Base-by-base conservation (phyloP, 2,113 vertebrate species). In the Ophthalmolycus amberensis region DNA sequence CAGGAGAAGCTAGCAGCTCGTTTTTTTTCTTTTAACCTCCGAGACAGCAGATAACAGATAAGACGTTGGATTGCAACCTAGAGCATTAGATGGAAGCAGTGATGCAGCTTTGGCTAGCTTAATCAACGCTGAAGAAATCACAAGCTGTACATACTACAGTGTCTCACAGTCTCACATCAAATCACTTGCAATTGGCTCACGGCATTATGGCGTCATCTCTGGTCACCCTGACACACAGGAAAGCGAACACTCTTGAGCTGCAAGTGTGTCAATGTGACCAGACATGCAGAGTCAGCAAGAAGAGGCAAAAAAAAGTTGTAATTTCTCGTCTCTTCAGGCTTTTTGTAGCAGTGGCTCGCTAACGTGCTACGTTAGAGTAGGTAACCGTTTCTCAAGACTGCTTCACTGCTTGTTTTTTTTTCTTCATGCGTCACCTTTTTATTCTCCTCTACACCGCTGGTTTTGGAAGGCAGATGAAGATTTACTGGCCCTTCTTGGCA, bases 201-300 rank as follows among this genome's bases (percentile, higher is more conserved):
- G 20, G 50, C 50, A 50, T 50, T 22, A 3, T 22, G 48, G 18
- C 20, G 6, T 50, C 11, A 34, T 60, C 15, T 15, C 42, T 22
- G 48, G 46, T 62, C 70, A 52, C 15, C 22, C n/a, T 32, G n/a
- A 56, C n/a, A 68, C 65, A 68, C 69, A 11, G 10, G 10, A 56
- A 25, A n/a, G 6, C 7, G 2, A 18, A 22, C 48, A 11, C 52
- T 52, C 14, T 34, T 0, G 20, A 46, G 44, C 44, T 46, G 44
- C 48, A n/a, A n/a, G 42, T 67, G 37, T 27, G 52, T 72, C 75
- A 37, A 25, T 38, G 73, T 72, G 42, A 77, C 65, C 65, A 1
- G 6, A 69, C 16, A 20, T 20, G 68, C 68, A 29, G 27, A 83
- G 69, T 89, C 79, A 80, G 88, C 82, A 73, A 9, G 82, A 70